These are phyloP conservation scores for Stenopsyche tienmushanensis DNA, from an alignment of 1,140 invertebrate species.

Conservation along the genomic window DNA sequence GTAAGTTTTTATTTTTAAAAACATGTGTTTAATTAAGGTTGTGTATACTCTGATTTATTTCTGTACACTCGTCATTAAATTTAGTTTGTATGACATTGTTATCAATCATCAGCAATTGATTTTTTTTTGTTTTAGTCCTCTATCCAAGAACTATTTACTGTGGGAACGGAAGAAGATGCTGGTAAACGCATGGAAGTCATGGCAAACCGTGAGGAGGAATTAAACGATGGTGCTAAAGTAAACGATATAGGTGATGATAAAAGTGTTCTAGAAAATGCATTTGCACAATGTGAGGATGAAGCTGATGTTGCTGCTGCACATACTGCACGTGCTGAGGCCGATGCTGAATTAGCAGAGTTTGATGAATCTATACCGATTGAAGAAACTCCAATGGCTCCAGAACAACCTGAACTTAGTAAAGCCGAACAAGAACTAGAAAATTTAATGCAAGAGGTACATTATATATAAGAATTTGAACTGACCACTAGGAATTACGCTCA, in stretches of 20 bases:
- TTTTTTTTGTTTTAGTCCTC: constrained; percentile 64
- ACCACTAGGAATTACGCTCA: constrained; percentile 12
- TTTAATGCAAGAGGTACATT: constrained; percentile 76
- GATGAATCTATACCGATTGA: constrained; percentile 95
- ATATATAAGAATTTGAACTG: constrained; percentile 14
- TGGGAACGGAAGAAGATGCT: constrained; percentile 67
- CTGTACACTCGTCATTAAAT: background rate
- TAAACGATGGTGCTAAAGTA: constrained; percentile 8
- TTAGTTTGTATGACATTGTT: background rate
- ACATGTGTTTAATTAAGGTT: background rate
- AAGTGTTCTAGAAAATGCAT: constrained; percentile 71
- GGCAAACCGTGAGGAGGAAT: background rate
- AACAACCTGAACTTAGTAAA: constrained; percentile 69
- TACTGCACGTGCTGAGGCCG: constrained; percentile 88
- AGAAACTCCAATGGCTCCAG: constrained; percentile 59
- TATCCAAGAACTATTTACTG: constrained; percentile 89
- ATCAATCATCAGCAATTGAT: background rate
- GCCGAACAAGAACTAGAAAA: constrained; percentile 81
- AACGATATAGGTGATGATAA: constrained; percentile 21
- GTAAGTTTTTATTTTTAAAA: constrained; percentile 62
- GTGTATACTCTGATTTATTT: background rate
- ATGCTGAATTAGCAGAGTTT: constrained; percentile 92
- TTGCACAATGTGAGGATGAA: constrained; percentile 93
- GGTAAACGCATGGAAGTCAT: constrained; percentile 28
- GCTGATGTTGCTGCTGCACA: constrained; percentile 88